Evolutionary conservation across 2,888 invertebrate species (phyloP).

Genomic region (Erebia palarica): DNA sequence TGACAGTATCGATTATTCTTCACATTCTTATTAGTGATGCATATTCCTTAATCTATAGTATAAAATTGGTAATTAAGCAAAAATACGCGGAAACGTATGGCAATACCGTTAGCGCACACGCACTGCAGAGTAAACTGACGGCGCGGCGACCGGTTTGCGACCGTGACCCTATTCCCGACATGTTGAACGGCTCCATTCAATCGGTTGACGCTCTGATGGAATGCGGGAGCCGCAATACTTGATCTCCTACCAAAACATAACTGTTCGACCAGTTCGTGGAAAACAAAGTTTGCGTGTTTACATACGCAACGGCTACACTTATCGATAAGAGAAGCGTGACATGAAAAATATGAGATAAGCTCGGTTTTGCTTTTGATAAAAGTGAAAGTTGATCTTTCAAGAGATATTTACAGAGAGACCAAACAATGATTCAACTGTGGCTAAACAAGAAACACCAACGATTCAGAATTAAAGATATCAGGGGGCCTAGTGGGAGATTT

Average conservation of each 20-base stretch:
- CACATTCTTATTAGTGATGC: neutral
- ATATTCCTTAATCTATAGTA: conserved; percentile 8
- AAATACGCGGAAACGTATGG: conserved; percentile 43
- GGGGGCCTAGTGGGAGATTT: too few relatives aligned
- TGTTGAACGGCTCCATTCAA: conserved; percentile 57
- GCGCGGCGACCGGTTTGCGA: conserved; percentile 65
- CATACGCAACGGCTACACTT: conserved; percentile 24
- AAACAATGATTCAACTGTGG: conserved; percentile 2
- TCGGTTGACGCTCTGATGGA: conserved; percentile 59
- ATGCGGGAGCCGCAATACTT: conserved; percentile 67
- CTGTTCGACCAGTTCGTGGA: conserved; percentile 36
- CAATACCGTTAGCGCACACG: conserved; percentile 45
- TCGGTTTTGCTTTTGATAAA: conserved; percentile 32
- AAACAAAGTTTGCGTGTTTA: conserved; percentile 30
- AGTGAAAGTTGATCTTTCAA: conserved; percentile 29
- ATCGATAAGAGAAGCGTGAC: conserved; percentile 35
- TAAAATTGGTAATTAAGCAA: conserved; percentile 32
- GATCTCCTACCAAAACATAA: conserved; percentile 48
- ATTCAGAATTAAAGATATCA: neutral
- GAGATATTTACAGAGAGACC: neutral
- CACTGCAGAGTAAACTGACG: conserved; percentile 45
- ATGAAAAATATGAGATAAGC: conserved; percentile 39
- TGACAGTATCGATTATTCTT: neutral
- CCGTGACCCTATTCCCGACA: conserved; percentile 77
- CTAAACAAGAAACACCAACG: neutral